Evolutionary conservation across 2,113 vertebrate genomes (phyloP), one percentile per base, ranked within the genome.

Genomic region (Paedocypris sp.): DNA sequence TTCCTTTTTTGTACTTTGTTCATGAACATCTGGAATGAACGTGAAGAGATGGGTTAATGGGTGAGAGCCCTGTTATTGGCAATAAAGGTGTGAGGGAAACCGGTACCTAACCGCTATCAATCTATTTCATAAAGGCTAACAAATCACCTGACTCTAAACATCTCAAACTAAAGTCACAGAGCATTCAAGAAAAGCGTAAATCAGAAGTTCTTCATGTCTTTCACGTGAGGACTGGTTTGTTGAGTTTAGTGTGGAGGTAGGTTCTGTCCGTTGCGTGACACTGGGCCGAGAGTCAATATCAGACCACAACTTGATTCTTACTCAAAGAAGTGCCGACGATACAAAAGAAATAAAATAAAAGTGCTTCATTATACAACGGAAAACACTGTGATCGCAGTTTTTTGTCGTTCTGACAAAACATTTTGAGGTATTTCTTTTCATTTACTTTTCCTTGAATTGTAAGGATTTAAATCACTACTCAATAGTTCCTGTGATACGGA

Each of bases 351-450:
- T n/a, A n/a, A n/a, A 36, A 42, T 46, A 39, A 67, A 72, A 72
- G 70, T 72, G 70, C 70, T 68, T 61, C 65, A 54, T 60, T 57
- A 33, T 72, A 61, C 61, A 67, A 61, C 57, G 49, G 54, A 68
- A 57, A 67, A 72, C 64, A 64, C 69, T 60, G 50, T 53, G 29
- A 68, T 47, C 58, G 23, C 36, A 68, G 60, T 31, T 52, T 47
- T 52, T 22, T n/a, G n/a, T 57, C 13, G 32, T 60, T 60, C 50
- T 32, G 29, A 9, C 26, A 11, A 41, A 62, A 39, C 31, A 49
- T 12, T 53, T 33, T 39, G 62, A 64, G 50, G 50, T 65, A 61
- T 70, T 57, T 70, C 28, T 47, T 65, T 58, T 45, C 59, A 56
- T 52, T 64, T 19, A 19, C 23, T 52, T 39, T 33, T 15, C 19